Evolutionary conservation across 2,113 vertebrate species (phyloP).

Genomic region (Puma concolor): DNA sequence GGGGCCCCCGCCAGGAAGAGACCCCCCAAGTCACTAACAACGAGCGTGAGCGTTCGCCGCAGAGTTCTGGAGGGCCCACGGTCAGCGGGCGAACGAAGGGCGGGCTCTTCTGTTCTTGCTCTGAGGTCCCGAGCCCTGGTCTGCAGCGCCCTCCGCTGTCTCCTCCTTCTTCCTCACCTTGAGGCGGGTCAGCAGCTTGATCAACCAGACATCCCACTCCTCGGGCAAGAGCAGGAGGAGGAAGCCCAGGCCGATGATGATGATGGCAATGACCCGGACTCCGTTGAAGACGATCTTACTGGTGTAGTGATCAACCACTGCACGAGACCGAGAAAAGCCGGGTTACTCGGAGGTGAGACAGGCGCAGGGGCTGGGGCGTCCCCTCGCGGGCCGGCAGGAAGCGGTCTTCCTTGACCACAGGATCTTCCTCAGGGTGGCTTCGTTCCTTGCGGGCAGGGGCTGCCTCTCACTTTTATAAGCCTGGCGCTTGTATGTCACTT

Average conservation of each 20-base stretch:
- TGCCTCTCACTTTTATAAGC: neutral
- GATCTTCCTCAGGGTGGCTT: neutral
- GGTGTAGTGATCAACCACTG: conserved; percentile 96
- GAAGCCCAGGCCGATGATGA: conserved; percentile 97
- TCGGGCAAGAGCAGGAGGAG: conserved; percentile 96
- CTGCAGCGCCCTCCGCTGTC: conserved; percentile 86
- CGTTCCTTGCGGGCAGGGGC: neutral
- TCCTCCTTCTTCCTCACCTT: conserved; percentile 93
- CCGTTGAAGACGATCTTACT: conserved; percentile 96
- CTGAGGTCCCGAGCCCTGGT: conserved; percentile 87
- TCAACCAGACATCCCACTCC: conserved; percentile 96
- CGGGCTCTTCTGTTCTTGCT: conserved; percentile 90
- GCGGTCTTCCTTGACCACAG: neutral
- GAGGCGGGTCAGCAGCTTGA: conserved; percentile 92
- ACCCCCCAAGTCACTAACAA: conserved; percentile 71
- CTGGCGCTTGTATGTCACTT: neutral
- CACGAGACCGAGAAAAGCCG: conserved; percentile 47
- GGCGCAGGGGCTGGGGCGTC: too few relatives aligned
- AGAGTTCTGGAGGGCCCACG: conserved; percentile 71
- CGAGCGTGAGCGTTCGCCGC: conserved; percentile 50
- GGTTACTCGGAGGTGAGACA: neutral
- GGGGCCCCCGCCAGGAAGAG: conserved; percentile 80
- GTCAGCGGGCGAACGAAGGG: conserved; percentile 93
- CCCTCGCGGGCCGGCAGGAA: rapidly evolving
- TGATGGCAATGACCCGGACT: conserved; percentile 94